These are phyloP conservation scores for Passer domesticus DNA, from an alignment of 2,113 vertebrate genomes.

Conservation along the genomic window DNA sequence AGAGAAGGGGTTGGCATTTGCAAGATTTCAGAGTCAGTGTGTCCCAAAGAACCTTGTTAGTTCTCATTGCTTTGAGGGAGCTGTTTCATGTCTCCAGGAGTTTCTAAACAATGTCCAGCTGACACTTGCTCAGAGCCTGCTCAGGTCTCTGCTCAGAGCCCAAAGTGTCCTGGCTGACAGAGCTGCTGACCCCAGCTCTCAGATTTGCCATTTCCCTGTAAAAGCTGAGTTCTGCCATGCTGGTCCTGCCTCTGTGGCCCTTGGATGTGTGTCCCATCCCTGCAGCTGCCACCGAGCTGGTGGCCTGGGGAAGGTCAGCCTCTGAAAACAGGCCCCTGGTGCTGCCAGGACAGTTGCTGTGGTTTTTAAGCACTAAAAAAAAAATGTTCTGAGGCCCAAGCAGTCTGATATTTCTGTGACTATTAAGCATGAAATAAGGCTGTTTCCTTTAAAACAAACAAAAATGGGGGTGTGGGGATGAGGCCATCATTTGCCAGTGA, in stretches of 20 bases:
- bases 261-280: background rate
- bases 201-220: background rate
- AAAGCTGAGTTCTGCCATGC: background rate
- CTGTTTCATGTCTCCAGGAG: background rate
- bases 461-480: background rate
- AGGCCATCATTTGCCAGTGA: background rate
- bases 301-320: accelerated
- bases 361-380: background rate
- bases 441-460: slow-evolving; percentile 17
- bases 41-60: background rate
- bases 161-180: background rate
- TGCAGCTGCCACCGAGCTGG: accelerated
- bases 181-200: background rate
- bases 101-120: background rate
- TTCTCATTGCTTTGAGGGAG: background rate
- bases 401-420: background rate
- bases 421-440: background rate
- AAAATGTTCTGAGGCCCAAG: background rate
- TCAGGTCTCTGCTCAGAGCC: background rate
- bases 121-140: background rate
- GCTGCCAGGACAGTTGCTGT: background rate
- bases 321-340: background rate
- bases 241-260: background rate
- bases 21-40: background rate
- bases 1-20: background rate